Conservation (phyloP, 2,888 invertebrate genomes). For the Amphipoea lucens region DNA sequence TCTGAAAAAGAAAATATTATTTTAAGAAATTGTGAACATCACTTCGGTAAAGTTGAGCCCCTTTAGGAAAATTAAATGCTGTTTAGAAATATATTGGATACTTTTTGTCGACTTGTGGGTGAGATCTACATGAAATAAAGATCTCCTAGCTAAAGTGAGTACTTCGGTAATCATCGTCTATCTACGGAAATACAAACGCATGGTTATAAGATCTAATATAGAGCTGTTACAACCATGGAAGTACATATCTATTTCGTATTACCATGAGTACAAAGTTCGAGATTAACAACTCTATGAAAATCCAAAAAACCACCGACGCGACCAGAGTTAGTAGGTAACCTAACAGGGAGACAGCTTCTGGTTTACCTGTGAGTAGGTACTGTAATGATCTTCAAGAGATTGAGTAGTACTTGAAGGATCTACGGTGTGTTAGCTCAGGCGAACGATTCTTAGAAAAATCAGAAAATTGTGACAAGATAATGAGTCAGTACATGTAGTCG, state of each 20-base stretch:
- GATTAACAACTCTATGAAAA: not conserved
- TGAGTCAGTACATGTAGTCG: too few relatives aligned
- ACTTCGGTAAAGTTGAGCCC: too few relatives aligned
- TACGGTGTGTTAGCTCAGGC: not conserved
- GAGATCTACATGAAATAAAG: not conserved
- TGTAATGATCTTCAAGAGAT: not conserved
- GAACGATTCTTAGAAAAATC: not conserved
- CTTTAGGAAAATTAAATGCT: not conserved
- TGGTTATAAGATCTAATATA: not conserved
- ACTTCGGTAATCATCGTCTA: not conserved
- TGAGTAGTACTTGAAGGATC: not conserved
- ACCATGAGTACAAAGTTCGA: not conserved
- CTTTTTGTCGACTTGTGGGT: not conserved
- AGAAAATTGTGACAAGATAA: not conserved
- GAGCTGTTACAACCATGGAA: not conserved
- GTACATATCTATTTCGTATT: not conserved
- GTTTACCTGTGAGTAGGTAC: not conserved
- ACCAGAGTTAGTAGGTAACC: not conserved
- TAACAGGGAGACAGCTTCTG: not conserved
- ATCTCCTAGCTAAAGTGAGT: not conserved
- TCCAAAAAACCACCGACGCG: not conserved
- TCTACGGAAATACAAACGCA: not conserved
- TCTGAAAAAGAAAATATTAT: conserved; percentile 75
- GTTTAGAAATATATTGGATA: not conserved
- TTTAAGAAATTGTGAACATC: not conserved